phyloP scores from a whole-genome alignment of 1,140 invertebrate species.

The Anastatus disparis region DNA sequence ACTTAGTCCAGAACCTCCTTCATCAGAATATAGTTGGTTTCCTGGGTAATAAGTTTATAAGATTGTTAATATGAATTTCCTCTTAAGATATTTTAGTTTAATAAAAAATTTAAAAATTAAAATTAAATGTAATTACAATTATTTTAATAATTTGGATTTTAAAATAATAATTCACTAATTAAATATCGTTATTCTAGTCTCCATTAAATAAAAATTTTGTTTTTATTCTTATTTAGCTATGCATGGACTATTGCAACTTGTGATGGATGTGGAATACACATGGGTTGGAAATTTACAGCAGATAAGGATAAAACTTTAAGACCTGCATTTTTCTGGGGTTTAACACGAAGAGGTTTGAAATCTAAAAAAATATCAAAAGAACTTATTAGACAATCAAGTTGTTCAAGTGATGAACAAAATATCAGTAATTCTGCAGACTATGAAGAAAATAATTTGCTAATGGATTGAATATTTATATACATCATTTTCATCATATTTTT shows the following conservation, averaged over 20 bases:
- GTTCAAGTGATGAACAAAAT: conserved; percentile 3
- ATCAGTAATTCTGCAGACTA: background rate
- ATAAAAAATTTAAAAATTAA: background rate
- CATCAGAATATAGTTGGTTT: conserved; percentile 84
- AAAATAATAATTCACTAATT: background rate
- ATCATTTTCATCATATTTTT: background rate
- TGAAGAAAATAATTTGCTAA: background rate
- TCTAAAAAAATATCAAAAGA: conserved; percentile 37
- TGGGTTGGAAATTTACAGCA: conserved; percentile 85
- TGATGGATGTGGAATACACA: conserved; percentile 72
- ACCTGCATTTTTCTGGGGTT: conserved; percentile 79
- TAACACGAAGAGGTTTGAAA: conserved; percentile 65
- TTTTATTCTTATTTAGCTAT: conserved; percentile 69
- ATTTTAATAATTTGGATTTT: background rate
- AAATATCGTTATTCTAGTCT: conserved; percentile 8
- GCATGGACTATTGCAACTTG: conserved; percentile 83
- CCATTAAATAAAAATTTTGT: conserved; percentile 2
- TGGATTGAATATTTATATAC: conserved; percentile 2
- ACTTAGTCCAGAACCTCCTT: conserved; percentile 69
- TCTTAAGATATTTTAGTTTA: too few species aligned
- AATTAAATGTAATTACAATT: background rate
- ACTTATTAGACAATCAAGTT: background rate
- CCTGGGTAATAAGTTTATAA: conserved; percentile 86
- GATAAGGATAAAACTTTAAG: conserved; percentile 67
- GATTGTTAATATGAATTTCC: too few species aligned